Conservation (phyloP, 2,888 invertebrate genomes). For the Ethmia dodecea region DNA sequence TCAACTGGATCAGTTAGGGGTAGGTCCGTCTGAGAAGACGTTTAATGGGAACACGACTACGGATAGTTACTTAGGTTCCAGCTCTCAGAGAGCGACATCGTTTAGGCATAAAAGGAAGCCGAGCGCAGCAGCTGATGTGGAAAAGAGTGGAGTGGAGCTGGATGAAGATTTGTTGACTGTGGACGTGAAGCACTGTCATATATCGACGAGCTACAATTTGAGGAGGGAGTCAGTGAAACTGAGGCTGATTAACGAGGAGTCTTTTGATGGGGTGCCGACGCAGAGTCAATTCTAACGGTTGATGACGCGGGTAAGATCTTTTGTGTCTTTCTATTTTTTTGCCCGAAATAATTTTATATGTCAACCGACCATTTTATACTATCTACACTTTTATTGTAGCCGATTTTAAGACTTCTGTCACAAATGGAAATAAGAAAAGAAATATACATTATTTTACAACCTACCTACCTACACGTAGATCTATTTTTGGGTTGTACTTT, state of each 20-base stretch:
- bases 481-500: too few relatives aligned
- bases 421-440: too few relatives aligned
- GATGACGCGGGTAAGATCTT: slow-evolving; percentile 59
- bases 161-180: slow-evolving; percentile 62
- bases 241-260: slow-evolving; percentile 68
- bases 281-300: slow-evolving; percentile 73
- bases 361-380: too few relatives aligned
- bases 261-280: slow-evolving; percentile 57
- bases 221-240: slow-evolving; percentile 67
- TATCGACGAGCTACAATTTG: slow-evolving; percentile 68
- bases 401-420: too few relatives aligned
- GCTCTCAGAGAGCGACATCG: slow-evolving; percentile 72
- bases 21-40: slow-evolving; percentile 81
- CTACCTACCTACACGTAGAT: too few relatives aligned
- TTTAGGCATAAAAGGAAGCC: slow-evolving; percentile 74
- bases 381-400: too few relatives aligned
- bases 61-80: slow-evolving; percentile 79
- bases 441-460: too few relatives aligned
- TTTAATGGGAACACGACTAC: slow-evolving; percentile 88
- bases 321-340: too few relatives aligned
- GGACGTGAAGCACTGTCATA: slow-evolving; percentile 70
- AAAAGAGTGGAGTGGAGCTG: slow-evolving; percentile 70
- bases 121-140: slow-evolving; percentile 79
- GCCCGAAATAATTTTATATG: too few relatives aligned
- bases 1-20: slow-evolving; percentile 70